Percentiles rank a stretch among this genome's conserved stretches.
Evolutionary conservation across 2,113 vertebrate species (phyloP).

Genomic region (Cyprinus carpio): DNA sequence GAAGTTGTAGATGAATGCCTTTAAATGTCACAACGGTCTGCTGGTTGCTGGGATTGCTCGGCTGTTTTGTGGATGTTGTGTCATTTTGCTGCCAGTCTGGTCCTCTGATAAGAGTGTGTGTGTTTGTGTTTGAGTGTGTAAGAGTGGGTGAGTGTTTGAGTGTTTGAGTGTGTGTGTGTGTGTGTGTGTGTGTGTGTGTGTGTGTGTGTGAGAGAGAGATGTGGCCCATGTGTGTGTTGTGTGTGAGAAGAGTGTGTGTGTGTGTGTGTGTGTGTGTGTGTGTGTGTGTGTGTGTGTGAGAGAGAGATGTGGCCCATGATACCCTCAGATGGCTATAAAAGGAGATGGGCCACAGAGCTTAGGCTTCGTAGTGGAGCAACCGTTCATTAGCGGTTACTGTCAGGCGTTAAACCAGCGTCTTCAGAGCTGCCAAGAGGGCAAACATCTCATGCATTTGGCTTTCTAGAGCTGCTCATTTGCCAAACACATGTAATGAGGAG

Average conservation of each 20-base stretch:
- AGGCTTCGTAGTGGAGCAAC: slow-evolving; percentile 31
- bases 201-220: slow-evolving; percentile 7
- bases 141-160: no score
- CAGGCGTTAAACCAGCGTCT: slow-evolving; percentile 58
- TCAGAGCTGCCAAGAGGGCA: slow-evolving; percentile 55
- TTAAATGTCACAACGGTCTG: background rate
- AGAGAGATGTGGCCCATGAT: slow-evolving; percentile 35
- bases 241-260: no score
- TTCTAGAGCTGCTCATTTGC: slow-evolving; percentile 44
- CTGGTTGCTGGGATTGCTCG: background rate
- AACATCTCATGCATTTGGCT: slow-evolving; percentile 54
- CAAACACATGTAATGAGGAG: slow-evolving; percentile 47
- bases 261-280: slow-evolving; percentile 7
- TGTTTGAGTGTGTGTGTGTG: background rate
- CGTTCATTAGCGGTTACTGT: slow-evolving; percentile 61
- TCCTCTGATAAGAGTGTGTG: slow-evolving; percentile 21
- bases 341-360: slow-evolving; percentile 15
- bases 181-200: background rate
- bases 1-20: background rate
- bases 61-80: background rate
- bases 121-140: background rate
- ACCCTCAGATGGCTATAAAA: slow-evolving; percentile 49
- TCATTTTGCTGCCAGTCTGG: background rate
- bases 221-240: slow-evolving; percentile 24
- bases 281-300: background rate